Evolutionary conservation across 2,797 vertebrate genomes (phyloP).

Genomic region (Helostoma temminkii): DNA sequence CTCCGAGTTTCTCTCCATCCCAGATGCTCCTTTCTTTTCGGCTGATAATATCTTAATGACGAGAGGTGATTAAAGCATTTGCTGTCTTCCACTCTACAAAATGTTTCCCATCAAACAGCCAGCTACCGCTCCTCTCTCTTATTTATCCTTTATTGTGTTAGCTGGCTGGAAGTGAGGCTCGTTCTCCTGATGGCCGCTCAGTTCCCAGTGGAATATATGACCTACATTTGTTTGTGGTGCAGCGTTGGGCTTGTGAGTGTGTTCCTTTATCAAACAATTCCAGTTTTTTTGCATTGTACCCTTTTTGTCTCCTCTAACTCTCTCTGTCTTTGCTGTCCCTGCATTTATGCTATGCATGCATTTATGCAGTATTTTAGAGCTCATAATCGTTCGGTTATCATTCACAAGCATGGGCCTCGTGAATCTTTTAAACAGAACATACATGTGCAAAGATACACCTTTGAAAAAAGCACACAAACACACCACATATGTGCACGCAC

Average conservation of each 20-base stretch:
- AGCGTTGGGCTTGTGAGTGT: constrained; percentile 39
- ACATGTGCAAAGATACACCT: constrained; percentile 35
- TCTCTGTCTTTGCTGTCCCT: background rate
- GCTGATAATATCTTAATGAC: constrained; percentile 54
- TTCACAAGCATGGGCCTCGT: constrained; percentile 14
- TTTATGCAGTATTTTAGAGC: constrained; percentile 10
- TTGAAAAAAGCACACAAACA: background rate
- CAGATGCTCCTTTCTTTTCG: constrained; percentile 16
- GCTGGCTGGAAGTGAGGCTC: constrained; percentile 65
- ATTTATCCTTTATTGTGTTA: constrained; percentile 66
- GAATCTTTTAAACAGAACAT: constrained; percentile 39
- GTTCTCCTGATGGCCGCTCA: constrained; percentile 68
- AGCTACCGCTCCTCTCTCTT: constrained; percentile 30
- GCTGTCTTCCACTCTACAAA: constrained; percentile 42
- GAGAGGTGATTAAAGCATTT: constrained; percentile 64
- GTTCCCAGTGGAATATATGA: constrained; percentile 78
- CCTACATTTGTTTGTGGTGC: constrained; percentile 83
- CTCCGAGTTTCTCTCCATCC: constrained; percentile 32
- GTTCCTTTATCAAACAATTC: constrained; percentile 44
- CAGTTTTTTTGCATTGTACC: constrained; percentile 32
- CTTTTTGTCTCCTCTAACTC: constrained; percentile 12
- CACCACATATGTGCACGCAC: constrained; percentile 7
- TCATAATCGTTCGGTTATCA: constrained; percentile 38
- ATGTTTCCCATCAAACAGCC: constrained; percentile 42
- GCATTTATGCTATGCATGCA: background rate